phyloP scores from a whole-genome alignment of 2,797 vertebrate species.

The Pangasius krempfi region DNA sequence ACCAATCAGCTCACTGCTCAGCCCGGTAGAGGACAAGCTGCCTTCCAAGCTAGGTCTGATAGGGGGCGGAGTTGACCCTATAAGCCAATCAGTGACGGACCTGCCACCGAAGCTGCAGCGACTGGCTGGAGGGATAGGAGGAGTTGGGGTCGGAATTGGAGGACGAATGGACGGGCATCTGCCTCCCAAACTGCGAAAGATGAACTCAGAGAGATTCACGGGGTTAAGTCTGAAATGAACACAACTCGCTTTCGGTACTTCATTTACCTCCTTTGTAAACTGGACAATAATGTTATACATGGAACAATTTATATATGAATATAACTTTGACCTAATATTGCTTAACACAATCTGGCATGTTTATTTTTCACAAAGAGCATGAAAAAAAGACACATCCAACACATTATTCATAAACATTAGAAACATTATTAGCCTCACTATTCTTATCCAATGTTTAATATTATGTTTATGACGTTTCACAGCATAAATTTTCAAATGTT shows the following conservation, averaged over 20 bases:
- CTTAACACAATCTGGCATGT: constrained; percentile 86
- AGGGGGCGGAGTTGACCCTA: constrained; percentile 80
- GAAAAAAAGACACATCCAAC: constrained; percentile 42
- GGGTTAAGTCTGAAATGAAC: constrained; percentile 62
- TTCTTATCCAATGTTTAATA: constrained; percentile 16
- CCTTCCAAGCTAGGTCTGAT: constrained; percentile 75
- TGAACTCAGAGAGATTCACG: constrained; percentile 98
- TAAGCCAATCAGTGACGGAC: constrained; percentile 97
- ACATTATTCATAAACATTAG: constrained; percentile 21
- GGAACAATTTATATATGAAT: constrained; percentile 67
- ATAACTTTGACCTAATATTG: constrained; percentile 43
- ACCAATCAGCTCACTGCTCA: constrained; percentile 66
- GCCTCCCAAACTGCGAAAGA: constrained; percentile 96
- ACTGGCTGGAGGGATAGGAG: constrained; percentile 85
- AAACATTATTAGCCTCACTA: constrained; percentile 27
- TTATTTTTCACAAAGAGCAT: constrained; percentile 47
- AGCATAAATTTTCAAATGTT: constrained; percentile 10
- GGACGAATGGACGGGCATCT: constrained; percentile 94
- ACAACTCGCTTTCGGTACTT: constrained; percentile 21
- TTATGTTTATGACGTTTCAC: constrained; percentile 9
- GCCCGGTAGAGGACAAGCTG: constrained; percentile 75
- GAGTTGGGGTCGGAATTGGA: constrained; percentile 66
- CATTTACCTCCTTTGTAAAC: constrained; percentile 50
- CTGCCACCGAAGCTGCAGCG: constrained; percentile 97
- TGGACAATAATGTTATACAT: constrained; percentile 44